phyloP scores from a whole-genome alignment of 2,113 vertebrate genomes.

The Tretioscincus oriximinensis region DNA sequence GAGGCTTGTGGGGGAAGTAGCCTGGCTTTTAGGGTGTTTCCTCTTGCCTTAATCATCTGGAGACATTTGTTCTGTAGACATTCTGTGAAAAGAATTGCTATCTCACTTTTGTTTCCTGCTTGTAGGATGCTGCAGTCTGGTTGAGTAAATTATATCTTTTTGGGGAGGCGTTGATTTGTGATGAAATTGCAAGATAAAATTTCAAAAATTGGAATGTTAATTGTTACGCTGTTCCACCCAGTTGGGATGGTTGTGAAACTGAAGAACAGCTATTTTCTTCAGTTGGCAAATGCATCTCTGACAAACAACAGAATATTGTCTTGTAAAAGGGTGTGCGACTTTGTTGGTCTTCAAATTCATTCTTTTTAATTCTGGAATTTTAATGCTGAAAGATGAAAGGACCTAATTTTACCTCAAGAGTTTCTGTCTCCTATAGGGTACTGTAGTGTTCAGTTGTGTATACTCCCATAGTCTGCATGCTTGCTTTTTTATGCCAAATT shows the following conservation, averaged over 20 bases:
- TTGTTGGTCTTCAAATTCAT: not conserved
- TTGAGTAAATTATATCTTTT: not conserved
- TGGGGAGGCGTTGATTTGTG: not conserved
- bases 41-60: not conserved
- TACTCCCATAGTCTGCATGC: not conserved
- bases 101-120: not conserved
- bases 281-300: not conserved
- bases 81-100: not conserved
- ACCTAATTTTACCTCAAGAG: not conserved
- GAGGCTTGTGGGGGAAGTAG: no score
- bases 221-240: not conserved
- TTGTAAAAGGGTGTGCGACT: not conserved
- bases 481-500: not conserved
- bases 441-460: not conserved
- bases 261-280: not conserved
- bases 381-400: not conserved
- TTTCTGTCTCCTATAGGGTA: not conserved
- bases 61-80: not conserved
- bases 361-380: not conserved
- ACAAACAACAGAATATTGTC: not conserved
- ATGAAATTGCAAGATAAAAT: not conserved
- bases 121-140: not conserved
- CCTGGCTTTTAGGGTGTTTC: not conserved
- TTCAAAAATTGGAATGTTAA: slow-evolving; percentile 1
- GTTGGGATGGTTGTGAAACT: not conserved